Conservation (phyloP, 2,888 invertebrate genomes). For the Sesia apiformis region DNA sequence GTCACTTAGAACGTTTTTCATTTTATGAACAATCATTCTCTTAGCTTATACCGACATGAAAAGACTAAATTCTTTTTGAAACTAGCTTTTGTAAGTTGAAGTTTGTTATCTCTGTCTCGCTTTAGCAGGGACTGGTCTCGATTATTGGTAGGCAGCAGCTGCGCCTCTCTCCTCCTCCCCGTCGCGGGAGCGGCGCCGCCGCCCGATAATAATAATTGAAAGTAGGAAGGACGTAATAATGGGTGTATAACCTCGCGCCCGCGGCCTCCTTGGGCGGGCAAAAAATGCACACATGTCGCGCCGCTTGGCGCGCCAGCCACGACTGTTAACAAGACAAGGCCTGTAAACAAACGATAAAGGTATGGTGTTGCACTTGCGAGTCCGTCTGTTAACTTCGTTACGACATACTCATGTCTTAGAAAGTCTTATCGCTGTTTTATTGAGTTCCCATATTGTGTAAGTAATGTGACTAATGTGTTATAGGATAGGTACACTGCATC, state of each 20-base stretch:
- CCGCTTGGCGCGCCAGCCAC: conserved; percentile 35
- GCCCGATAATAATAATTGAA: conserved; percentile 74
- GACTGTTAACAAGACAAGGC: conserved; percentile 34
- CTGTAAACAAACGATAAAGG: conserved; percentile 53
- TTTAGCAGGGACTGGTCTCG: conserved; percentile 61
- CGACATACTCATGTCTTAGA: conserved; percentile 32
- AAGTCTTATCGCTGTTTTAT: conserved; percentile 33
- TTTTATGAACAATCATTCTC: neutral
- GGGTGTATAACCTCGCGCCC: conserved; percentile 75
- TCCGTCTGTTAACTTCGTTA: conserved; percentile 45
- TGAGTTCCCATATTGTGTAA: conserved; percentile 14
- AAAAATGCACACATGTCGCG: conserved; percentile 71
- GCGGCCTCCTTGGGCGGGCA: conserved; percentile 75
- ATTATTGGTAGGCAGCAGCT: conserved; percentile 76
- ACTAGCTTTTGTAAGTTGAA: conserved; percentile 17
- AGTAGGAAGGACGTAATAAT: conserved; percentile 75
- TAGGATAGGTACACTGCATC: too few species aligned
- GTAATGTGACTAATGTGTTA: neutral
- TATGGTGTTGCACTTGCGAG: conserved; percentile 26
- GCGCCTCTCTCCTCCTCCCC: conserved; percentile 75
- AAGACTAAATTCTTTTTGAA: conserved; percentile 2
- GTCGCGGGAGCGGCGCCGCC: conserved; percentile 65
- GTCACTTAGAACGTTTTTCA: too few species aligned
- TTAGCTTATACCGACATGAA: neutral
- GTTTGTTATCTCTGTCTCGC: conserved; percentile 46